Base-by-base conservation (phyloP, 2,888 invertebrate genomes). In the Epistrophella euchroma region DNA sequence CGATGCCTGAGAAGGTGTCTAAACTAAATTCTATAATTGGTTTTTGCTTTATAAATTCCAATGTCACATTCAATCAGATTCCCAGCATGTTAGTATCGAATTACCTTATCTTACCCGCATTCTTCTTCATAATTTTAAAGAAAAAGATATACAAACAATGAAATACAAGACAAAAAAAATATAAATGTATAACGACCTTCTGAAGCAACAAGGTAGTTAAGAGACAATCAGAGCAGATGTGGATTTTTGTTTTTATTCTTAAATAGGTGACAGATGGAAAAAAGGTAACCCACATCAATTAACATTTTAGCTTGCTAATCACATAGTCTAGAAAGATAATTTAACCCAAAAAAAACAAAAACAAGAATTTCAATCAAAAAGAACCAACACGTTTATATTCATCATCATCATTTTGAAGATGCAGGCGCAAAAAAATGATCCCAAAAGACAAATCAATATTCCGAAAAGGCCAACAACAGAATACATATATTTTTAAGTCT, bases 261-360 rank as follows among this genome's bases (percentile, higher is more conserved):
- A 62, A 19, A 17, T 17, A 66, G 37, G 5, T 70, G 77, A 77
- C 77, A 77, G 77, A 70, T 70, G 77, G 50, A 47, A 40, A 11
- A 19, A 52, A 62, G 43, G 62, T 43, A 70, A 77, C 70, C 77
- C 77, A 77, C 50, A 77, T 77, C 50, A 77, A 77, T 77, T 60
- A 52, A 68, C 15, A 45, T 70, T 50, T 55, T 70, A 60, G 70
- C 43, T n/a, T 70, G 40, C 40, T 40, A 47, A 70, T 71, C 77
- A 77, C 35, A 40, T 40, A 17, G 11, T 25, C 47, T 13, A 15
- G 10, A 45, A 28, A 13, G 10, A 45, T 19, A 13, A 55, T 22
- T 35, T 9, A 35, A 19, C 15, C 35, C 9, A 17, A 64, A 28
- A 6, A 28, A 4, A 28, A 22, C 9, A 64, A 32, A 4, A 28